Evolutionary conservation across 2,113 vertebrate genomes (phyloP).

Genomic region (Sylvilagus bachmani): DNA sequence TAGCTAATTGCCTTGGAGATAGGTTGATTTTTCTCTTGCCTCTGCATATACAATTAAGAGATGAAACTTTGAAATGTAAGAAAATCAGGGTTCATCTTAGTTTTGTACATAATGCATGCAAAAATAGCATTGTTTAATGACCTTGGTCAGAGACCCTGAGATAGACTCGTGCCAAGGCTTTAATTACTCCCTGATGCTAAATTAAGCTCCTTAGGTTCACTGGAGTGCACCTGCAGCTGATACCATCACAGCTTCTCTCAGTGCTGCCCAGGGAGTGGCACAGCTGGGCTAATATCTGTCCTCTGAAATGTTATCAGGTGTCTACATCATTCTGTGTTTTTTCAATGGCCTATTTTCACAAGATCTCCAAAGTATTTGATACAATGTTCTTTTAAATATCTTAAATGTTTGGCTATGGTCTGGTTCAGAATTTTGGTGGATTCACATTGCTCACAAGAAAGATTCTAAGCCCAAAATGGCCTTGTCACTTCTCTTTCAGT

Average conservation of each 20-base stretch:
- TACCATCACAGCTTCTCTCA: neutral
- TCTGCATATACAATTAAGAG: neutral
- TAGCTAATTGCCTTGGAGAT: neutral
- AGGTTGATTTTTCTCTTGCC: neutral
- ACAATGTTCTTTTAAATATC: neutral
- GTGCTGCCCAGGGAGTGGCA: neutral
- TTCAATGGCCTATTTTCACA: neutral
- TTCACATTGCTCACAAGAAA: neutral
- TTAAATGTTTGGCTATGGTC: neutral
- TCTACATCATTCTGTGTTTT: neutral
- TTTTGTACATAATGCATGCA: neutral
- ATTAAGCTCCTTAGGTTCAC: constrained; percentile 31
- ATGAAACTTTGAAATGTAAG: neutral
- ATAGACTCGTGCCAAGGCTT: neutral
- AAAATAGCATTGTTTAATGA: constrained; percentile 15
- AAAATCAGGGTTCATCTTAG: neutral
- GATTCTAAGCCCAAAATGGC: too few relatives aligned
- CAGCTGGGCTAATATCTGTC: neutral
- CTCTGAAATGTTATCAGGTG: neutral
- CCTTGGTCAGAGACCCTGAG: neutral
- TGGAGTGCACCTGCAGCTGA: neutral
- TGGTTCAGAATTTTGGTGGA: neutral
- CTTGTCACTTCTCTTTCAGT: neutral
- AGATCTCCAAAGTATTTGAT: neutral
- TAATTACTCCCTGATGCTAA: constrained; percentile 14